These are phyloP conservation scores for Hybos culiciformis DNA, from an alignment of 2,888 invertebrate species.

Conservation along the genomic window DNA sequence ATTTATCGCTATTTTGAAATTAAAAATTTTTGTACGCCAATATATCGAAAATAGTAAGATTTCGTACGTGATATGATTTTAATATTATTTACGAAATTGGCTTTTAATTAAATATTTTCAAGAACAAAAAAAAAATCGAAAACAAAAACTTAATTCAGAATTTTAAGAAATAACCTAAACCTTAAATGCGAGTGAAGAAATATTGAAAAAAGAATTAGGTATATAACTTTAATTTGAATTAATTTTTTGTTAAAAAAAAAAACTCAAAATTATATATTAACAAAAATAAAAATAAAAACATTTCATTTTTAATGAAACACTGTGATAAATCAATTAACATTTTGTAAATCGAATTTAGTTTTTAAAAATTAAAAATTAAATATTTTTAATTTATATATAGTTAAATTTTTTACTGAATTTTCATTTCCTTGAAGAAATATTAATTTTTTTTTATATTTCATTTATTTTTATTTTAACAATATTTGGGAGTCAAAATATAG, in stretches of 20 bases:
- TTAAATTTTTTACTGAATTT: too few species aligned
- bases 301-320: constrained; percentile 20
- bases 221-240: too few species aligned
- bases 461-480: background rate
- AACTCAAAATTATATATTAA: too few species aligned
- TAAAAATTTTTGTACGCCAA: background rate
- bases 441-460: background rate
- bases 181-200: background rate
- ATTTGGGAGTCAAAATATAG: background rate
- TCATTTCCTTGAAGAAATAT: too few species aligned
- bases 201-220: too few species aligned
- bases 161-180: too few species aligned
- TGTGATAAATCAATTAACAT: constrained; percentile 25
- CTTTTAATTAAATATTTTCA: background rate
- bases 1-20: background rate
- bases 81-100: background rate
- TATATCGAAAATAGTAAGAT: background rate
- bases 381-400: too few species aligned
- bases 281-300: too few species aligned
- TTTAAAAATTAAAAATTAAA: too few species aligned
- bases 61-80: background rate
- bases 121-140: background rate
- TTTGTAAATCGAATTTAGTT: too few species aligned
- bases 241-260: too few species aligned
- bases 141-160: background rate